Base-by-base conservation (phyloP, 2,888 invertebrate species). In the Hipparchia semele region DNA sequence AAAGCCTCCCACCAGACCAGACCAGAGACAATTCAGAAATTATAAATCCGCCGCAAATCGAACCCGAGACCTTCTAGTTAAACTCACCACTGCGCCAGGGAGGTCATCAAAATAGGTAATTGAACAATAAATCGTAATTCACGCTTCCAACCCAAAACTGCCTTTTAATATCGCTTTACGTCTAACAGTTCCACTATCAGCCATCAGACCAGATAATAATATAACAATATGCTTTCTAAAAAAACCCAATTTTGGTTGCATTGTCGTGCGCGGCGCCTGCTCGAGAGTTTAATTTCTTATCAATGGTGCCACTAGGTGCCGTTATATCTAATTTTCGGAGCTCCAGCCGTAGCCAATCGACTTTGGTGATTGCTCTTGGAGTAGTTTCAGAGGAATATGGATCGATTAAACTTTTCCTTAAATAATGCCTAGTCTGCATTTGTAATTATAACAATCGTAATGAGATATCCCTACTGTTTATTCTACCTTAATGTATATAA, bases 311-410 rank as follows among this genome's bases (percentile, higher is more conserved):
- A 86, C 82, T 78, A 82, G 77, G 85, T 84, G 76, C 90, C 91
- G 90, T 90, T 91, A 91, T 81, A 91, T 81, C 86, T 88, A 85
- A 90, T 90, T 65, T 90, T 90, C 83, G 76, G 74, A 76, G 72
- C 67, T 59, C 66, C 33, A n/a, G 23, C 65, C 76, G 77, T 76
- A 75, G 74, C 78, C 74, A 78, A 79, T 77, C 69, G 69, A 51
- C 67, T 71, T 73, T 73, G 76, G 74, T 73, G 75, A 75, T 75
- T 75, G 75, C 61, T 72, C 73, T 73, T 13, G 58, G 56, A 69
- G 53, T 59, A 71, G 46, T 67, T 72, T 70, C 3, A 49, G 49
- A 72, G 46, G 69, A 59, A 61, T 23, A 23, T 23, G 23, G 72
- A 72, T 64, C 72, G 70, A 73, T 73, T 71, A 66, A 73, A 73